A percentile compares a stretch with the other conserved stretches of the same genome.
Evolutionary conservation across 2,888 invertebrate species (phyloP).

Genomic region (Candidula unifasciata): DNA sequence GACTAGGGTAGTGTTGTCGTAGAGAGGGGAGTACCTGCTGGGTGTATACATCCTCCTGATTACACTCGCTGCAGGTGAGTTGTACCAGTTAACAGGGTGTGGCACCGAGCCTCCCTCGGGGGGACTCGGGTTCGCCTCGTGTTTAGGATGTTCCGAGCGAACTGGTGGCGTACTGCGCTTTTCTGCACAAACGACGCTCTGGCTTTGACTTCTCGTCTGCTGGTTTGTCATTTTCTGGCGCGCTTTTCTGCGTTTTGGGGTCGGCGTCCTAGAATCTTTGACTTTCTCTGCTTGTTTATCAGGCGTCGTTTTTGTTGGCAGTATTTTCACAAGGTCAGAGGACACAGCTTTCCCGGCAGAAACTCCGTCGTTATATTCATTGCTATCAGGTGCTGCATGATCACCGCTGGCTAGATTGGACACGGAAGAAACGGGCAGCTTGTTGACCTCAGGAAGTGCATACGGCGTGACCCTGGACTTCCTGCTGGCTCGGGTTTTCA

Average conservation of each 20-base stretch:
- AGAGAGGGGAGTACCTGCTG: conserved; percentile 13
- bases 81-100: neutral
- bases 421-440: neutral
- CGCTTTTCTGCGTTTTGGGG: neutral
- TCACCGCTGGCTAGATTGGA: too few relatives aligned
- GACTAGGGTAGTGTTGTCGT: conserved; percentile 17
- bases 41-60: neutral
- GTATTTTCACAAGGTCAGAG: neutral
- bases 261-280: neutral
- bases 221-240: neutral
- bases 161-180: too few relatives aligned
- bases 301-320: neutral
- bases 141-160: neutral
- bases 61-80: neutral
- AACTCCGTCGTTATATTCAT: neutral
- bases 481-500: neutral
- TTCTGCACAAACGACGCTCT: neutral
- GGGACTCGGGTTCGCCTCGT: neutral
- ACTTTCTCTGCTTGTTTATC: neutral
- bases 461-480: neutral
- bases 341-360: neutral
- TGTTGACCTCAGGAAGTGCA: neutral
- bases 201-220: neutral
- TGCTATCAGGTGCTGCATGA: neutral
- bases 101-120: neutral